A percentile compares a stretch with the other conserved stretches of the same genome.
phyloP scores from a whole-genome alignment of 2,113 vertebrate species.

The Campylomormyrus tamandua region DNA sequence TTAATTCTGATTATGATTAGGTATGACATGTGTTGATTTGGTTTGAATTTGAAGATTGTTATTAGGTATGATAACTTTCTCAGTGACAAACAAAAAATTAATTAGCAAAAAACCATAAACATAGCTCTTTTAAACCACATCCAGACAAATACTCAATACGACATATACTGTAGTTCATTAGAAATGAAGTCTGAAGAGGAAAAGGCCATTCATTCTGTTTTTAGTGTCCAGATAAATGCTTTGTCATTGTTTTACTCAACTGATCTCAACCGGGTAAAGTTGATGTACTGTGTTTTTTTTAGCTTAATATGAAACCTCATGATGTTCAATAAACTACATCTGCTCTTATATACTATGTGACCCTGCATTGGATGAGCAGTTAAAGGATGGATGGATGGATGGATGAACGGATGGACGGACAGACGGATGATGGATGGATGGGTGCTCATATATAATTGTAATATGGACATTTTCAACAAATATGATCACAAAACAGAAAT shows the following conservation, averaged over 20 bases:
- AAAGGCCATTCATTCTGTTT: not conserved
- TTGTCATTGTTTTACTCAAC: not conserved
- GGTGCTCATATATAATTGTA: not conserved
- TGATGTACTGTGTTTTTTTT: not conserved
- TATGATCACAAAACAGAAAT: not conserved
- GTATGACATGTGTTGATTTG: not conserved
- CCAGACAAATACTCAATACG: not conserved
- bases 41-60: not conserved
- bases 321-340: not conserved
- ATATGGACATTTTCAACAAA: not conserved
- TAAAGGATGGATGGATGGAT: not conserved
- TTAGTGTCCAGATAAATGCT: not conserved
- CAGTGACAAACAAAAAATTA: not conserved
- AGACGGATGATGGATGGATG: not conserved
- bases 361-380: not conserved
- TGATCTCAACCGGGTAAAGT: not conserved
- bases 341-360: not conserved
- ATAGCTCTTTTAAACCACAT: not conserved
- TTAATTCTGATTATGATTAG: not conserved
- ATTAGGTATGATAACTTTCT: not conserved
- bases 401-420: not conserved
- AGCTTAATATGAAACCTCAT: not conserved
- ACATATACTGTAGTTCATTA: not conserved
- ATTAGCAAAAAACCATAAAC: not conserved
- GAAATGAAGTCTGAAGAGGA: not conserved